Evolutionary conservation across 2,797 vertebrate genomes (phyloP), one percentile per base, ranked within the genome.

Genomic region (Tamandua tetradactyla): DNA sequence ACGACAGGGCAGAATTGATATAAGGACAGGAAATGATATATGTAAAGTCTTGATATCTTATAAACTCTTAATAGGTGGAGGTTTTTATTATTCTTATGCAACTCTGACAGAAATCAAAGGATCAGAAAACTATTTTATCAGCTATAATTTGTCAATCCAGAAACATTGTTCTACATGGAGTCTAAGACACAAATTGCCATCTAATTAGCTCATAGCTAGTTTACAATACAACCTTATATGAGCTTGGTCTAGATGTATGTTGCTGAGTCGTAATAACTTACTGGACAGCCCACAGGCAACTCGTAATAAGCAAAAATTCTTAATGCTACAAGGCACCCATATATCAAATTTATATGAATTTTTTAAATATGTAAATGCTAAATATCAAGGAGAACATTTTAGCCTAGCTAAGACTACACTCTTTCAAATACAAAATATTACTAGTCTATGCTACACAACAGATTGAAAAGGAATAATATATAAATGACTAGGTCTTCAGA

Each of bases 401-500:
- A 91, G 57, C 89, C 92, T 85, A 52, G 5, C 79, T 61, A 81
- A 0, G 0, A 95, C 64, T 76, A 97, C 49, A 83, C 78, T 87
- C 68, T 4, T 0, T 93, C 87, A 95, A 57, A 61, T 49, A 85
- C 80, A 94, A 93, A 89, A 79, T 62, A 5, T 17, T 90, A 87
- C 64, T 40, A 96, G 76, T 93, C 37, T 94, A 76, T 47, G 1
- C 42, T 89, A 94, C 92, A 81, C 78, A 96, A 94, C 13, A 93
- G 87, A 85, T 61, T 68, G 93, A 91, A 57, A 66, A 94, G 1
- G 2, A 95, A 93, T 18, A 69, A 64, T 71, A 94, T 96, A 69
- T 91, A 87, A 97, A 95, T 96, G 90, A 95, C 89, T 92, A 82
- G 30, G 3, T 94, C 95, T 94, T 61, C 66, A 1, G 1, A 96